Percentiles rank a stretch among this genome's conserved stretches.
These are phyloP conservation scores for Cyanoramphus novaezelandiae DNA, from an alignment of 2,113 vertebrate species.

Conservation along the genomic window DNA sequence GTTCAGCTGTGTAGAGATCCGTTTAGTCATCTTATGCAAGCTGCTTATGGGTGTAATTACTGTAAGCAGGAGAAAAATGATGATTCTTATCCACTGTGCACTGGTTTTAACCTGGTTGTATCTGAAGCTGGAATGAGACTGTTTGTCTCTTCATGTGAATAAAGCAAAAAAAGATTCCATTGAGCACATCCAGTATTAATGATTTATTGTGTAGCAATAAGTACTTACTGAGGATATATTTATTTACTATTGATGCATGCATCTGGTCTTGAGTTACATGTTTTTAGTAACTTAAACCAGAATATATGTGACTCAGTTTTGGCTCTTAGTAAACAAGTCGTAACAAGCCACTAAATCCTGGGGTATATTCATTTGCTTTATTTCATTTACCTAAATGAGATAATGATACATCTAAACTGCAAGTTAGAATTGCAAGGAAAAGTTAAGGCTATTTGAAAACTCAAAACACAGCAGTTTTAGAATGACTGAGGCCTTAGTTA, in stretches of 20 bases:
- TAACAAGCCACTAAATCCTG: not conserved
- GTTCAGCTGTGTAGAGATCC: not conserved
- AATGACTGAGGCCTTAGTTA: not conserved
- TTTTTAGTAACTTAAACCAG: not conserved
- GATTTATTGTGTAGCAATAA: not conserved
- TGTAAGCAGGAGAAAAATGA: not conserved
- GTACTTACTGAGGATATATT: not conserved
- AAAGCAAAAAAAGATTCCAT: not conserved
- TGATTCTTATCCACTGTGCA: not conserved
- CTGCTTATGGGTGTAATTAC: not conserved
- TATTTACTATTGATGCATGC: not conserved
- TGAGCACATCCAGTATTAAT: not conserved
- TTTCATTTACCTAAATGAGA: constrained; percentile 16
- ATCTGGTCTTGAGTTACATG: not conserved
- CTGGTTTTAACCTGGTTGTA: not conserved
- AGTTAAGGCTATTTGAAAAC: not conserved
- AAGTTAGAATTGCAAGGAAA: not conserved
- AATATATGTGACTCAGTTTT: not conserved
- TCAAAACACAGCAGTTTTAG: not conserved
- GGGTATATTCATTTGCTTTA: not conserved
- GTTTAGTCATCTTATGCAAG: not conserved
- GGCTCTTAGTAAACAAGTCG: not conserved
- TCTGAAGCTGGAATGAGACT: not conserved
- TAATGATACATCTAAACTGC: not conserved
- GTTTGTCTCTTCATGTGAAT: not conserved